Percentiles rank a stretch among this genome's conserved stretches.
Evolutionary conservation across 2,888 invertebrate genomes (phyloP).

Genomic region (Meiosimyza platycephala): DNA sequence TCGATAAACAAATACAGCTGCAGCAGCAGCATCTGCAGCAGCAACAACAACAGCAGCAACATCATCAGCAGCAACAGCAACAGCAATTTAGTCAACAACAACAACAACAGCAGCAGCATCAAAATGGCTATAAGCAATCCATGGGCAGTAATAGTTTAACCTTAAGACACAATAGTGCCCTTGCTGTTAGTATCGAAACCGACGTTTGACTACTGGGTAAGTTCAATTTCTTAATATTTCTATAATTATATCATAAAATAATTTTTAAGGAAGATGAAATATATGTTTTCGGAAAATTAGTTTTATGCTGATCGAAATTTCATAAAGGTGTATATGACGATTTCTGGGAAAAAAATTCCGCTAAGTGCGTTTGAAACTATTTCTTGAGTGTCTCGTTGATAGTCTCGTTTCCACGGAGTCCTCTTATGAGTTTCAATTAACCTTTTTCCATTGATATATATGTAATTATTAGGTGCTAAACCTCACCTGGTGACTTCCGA

Average conservation of each 20-base stretch:
- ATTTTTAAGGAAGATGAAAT: not conserved
- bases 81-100: conserved; percentile 48
- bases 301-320: too few species aligned
- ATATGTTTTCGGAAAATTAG: not conserved
- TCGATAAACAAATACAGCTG: conserved; percentile 58
- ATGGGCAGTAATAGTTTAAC: conserved; percentile 73
- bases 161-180: conserved; percentile 83
- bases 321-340: too few species aligned
- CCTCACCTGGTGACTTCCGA: too few species aligned
- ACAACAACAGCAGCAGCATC: conserved; percentile 53
- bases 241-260: not conserved
- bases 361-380: too few species aligned
- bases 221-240: conserved; percentile 49
- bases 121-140: conserved; percentile 60
- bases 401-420: too few species aligned
- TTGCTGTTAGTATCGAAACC: conserved; percentile 91
- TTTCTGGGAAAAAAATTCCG: too few species aligned
- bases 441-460: too few species aligned
- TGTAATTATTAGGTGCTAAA: too few species aligned
- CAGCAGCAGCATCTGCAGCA: conserved; percentile 54
- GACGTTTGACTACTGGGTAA: conserved; percentile 95
- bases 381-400: too few species aligned
- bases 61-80: conserved; percentile 46
- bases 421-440: too few species aligned
- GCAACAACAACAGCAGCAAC: conserved; percentile 48